Base-by-base conservation (phyloP, 2,888 invertebrate genomes). In the Anaspis maculata region DNA sequence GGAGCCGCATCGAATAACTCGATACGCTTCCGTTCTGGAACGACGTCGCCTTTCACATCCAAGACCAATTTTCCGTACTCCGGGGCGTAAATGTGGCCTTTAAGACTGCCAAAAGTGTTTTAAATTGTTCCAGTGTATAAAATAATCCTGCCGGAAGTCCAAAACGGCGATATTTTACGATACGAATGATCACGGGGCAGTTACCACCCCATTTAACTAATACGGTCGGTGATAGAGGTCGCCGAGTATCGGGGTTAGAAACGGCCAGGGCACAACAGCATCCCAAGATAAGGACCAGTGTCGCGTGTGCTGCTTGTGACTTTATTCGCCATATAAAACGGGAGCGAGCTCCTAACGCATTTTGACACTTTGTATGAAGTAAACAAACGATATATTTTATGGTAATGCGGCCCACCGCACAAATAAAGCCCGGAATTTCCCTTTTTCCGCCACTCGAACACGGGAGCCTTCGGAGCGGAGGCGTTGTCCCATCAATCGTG, bases 141-240 rank as follows among this genome's bases (percentile, higher is more conserved):
- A 42, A 42, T 39, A 42, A 42, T 42, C 39, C 30, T 21, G 30
- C 26, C 37, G 42, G 42, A 39, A 32, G 42, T 36, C 36, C 39
- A 30, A 36, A 36, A 42, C 42, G 39, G 39, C 42, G 33, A 34
- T 39, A 39, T 39, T 42, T 42, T 33, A 42, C 38, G 42, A 35
- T 39, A 39, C 32, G 38, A 38, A 38, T 29, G 32, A 35, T 37
- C 35, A 33, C 38, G 19, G 41, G 41, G 41, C 38, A 41, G 36
- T 42, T 42, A 36, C 39, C 39, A 36, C 39, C 35, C 42, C 42
- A 42, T 42, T 42, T 39, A 42, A 42, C 42, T 41, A 41, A 41
- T 37, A 32, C 38, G 41, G 15, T 24, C 27, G 16, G 22, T 28
- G 34, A 35, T 34, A 35, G 35, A 39, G 37, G 34, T 38, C 37